Conservation (phyloP, 2,888 invertebrate species). For the Oscheius sp. region DNA sequence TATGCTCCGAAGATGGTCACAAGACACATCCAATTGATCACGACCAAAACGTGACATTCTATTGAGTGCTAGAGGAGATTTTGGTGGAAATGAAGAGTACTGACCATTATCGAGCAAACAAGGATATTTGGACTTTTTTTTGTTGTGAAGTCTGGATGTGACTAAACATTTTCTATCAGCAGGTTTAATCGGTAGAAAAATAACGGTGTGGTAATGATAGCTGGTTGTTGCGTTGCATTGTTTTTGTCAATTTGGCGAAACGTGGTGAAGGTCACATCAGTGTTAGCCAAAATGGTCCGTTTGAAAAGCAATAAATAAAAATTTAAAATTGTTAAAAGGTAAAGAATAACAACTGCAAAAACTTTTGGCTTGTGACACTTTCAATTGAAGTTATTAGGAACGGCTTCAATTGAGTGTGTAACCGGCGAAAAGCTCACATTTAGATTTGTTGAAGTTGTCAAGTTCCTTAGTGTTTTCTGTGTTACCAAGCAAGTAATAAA, state of each 20-base stretch:
- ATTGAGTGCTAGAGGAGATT: constrained; percentile 7
- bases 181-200: not conserved
- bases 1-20: constrained; percentile 22
- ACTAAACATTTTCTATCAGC: not conserved
- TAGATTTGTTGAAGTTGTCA: too few relatives aligned
- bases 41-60: constrained; percentile 24
- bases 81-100: not conserved
- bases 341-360: too few relatives aligned
- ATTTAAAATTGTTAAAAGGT: too few relatives aligned
- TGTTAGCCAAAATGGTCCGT: too few relatives aligned
- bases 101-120: not conserved
- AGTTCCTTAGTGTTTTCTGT: too few relatives aligned
- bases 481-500: too few relatives aligned
- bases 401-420: too few relatives aligned
- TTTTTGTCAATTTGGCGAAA: not conserved
- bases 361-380: too few relatives aligned
- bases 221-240: constrained; percentile 4
- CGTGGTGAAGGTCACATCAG: too few relatives aligned
- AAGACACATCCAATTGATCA: constrained; percentile 17
- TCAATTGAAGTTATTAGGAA: too few relatives aligned
- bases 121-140: not conserved
- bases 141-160: not conserved
- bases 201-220: not conserved
- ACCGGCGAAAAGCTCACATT: too few relatives aligned
- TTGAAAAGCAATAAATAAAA: too few relatives aligned